Conservation (phyloP, 2,888 invertebrate genomes). For the Xylota sylvarum region DNA sequence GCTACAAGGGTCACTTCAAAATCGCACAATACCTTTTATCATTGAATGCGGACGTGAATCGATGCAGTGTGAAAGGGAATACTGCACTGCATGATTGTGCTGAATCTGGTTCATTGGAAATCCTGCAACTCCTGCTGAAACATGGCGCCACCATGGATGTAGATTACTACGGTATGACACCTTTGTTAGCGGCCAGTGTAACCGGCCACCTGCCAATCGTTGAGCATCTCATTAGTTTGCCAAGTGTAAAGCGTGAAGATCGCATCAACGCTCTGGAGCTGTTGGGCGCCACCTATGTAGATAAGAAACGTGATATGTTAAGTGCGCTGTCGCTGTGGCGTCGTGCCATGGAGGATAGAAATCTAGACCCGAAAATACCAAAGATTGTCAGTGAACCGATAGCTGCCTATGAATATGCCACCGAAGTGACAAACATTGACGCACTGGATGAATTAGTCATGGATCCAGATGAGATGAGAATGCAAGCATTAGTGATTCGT, state of each 20-base stretch:
- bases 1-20: conserved; percentile 96
- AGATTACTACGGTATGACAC: conserved; percentile 98
- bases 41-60: conserved; percentile 95
- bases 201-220: conserved; percentile 97
- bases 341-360: conserved; percentile 94
- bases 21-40: conserved; percentile 95
- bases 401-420: conserved; percentile 94
- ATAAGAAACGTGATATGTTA: conserved; percentile 97
- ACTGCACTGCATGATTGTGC: conserved; percentile 99
- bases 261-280: conserved; percentile 96
- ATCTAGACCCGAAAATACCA: conserved; percentile 88
- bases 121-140: conserved; percentile 94
- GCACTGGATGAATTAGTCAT: conserved; percentile 94
- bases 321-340: conserved; percentile 96
- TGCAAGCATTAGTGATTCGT: conserved; percentile 96
- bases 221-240: conserved; percentile 93
- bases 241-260: conserved; percentile 91
- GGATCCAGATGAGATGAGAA: conserved; percentile 98
- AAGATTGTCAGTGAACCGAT: conserved; percentile 91
- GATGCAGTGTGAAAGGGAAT: conserved; percentile 95
- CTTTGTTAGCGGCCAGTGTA: conserved; percentile 95
- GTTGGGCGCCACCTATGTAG: conserved; percentile 97
- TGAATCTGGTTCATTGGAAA: conserved; percentile 97
- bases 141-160: conserved; percentile 97
- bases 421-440: conserved; percentile 92